Evolutionary conservation across 2,113 vertebrate genomes (phyloP).

Genomic region (Sorex araneus): DNA sequence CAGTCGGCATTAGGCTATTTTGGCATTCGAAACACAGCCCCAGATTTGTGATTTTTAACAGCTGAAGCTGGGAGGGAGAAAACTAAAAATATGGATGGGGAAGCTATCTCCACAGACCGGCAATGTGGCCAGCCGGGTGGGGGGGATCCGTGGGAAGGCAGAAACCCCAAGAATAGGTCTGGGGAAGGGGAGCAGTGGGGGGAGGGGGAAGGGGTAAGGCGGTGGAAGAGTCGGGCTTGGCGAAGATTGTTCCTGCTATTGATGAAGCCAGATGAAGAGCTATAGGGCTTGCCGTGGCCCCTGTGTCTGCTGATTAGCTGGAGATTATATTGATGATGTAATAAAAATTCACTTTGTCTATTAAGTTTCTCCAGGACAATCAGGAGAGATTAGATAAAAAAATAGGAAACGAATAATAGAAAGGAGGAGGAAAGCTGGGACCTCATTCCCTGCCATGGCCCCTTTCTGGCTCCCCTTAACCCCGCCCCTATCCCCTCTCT

Average conservation of each 20-base stretch:
- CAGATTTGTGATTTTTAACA: constrained; percentile 80
- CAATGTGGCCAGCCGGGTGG: constrained; percentile 30
- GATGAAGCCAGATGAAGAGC: constrained; percentile 85
- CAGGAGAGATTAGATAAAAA: constrained; percentile 91
- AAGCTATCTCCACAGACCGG: constrained; percentile 22
- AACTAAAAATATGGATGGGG: constrained; percentile 77
- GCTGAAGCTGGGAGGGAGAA: constrained; percentile 76
- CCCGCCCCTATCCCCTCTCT: not conserved
- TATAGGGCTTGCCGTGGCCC: constrained; percentile 84
- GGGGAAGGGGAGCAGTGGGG: not conserved
- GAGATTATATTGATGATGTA: constrained; percentile 92
- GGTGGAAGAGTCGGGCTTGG: not conserved
- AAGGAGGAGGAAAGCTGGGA: constrained; percentile 81
- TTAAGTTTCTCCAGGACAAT: constrained; percentile 90
- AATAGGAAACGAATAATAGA: constrained; percentile 89
- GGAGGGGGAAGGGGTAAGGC: not conserved
- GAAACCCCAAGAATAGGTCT: constrained; percentile 8
- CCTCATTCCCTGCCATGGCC: constrained; percentile 45
- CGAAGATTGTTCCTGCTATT: constrained; percentile 84
- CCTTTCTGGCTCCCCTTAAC: not conserved
- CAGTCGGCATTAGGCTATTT: constrained; percentile 80
- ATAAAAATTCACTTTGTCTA: constrained; percentile 93
- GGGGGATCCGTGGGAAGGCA: not conserved
- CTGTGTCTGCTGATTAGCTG: constrained; percentile 89
- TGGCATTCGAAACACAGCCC: constrained; percentile 76